A percentile compares a stretch with the other conserved stretches of the same genome.
Conservation (phyloP, 1,140 invertebrate genomes). For the Drosophila miranda region DNA sequence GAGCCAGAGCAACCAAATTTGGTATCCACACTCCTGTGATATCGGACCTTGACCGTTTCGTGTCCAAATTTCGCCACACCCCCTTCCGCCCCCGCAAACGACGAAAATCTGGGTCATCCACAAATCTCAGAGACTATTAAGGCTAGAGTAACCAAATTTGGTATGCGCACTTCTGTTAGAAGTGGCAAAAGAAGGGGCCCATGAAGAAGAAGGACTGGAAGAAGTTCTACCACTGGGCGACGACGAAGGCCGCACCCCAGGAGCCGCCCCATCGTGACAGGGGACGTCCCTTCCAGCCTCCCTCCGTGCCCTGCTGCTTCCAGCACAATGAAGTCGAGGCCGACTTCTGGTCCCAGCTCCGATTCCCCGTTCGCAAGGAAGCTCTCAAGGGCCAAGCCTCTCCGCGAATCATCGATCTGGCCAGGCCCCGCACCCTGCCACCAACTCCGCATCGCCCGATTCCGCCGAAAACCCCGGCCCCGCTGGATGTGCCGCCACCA, state of each 20-base stretch:
- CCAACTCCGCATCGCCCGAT: constrained; percentile 39
- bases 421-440: constrained; percentile 32
- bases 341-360: constrained; percentile 51
- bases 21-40: too few relatives aligned
- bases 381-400: constrained; percentile 26
- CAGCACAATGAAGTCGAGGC: constrained; percentile 33
- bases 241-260: constrained; percentile 24
- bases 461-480: not conserved
- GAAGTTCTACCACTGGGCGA: constrained; percentile 42
- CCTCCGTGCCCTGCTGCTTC: constrained; percentile 45
- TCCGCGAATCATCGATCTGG: constrained; percentile 35
- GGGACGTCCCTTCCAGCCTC: constrained; percentile 54
- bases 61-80: too few relatives aligned
- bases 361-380: constrained; percentile 47
- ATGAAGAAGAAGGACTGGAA: constrained; percentile 64
- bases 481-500: constrained; percentile 34
- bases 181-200: constrained; percentile 67
- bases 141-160: too few relatives aligned
- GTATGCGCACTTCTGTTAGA: too few relatives aligned
- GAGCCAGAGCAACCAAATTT: too few relatives aligned
- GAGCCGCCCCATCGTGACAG: constrained; percentile 43
- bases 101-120: too few relatives aligned
- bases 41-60: too few relatives aligned
- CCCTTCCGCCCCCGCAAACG: too few relatives aligned
- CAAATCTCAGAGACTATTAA: too few relatives aligned